Percentiles rank a stretch among this genome's conserved stretches.
phyloP scores from a whole-genome alignment of 2,113 vertebrate species.

The Pyxicephalus adspersus region DNA sequence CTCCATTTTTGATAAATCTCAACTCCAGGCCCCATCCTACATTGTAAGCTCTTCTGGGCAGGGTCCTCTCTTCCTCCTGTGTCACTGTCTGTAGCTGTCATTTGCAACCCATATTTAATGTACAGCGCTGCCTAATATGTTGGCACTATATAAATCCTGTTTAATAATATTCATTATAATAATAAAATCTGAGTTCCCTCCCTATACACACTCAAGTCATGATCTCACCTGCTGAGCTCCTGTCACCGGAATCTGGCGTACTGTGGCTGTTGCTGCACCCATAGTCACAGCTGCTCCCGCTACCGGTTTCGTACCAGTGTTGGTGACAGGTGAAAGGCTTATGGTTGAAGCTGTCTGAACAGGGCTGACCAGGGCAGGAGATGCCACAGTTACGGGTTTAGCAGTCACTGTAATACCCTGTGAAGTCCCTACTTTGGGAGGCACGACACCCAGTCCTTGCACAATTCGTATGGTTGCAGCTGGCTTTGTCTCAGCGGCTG shows the following conservation, averaged over 20 bases:
- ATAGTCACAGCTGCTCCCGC: conserved; percentile 75
- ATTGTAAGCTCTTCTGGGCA: too few relatives aligned
- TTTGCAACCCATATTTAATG: too few relatives aligned
- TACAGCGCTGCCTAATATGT: too few relatives aligned
- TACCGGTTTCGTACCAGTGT: conserved; percentile 78
- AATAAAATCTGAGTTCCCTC: too few relatives aligned
- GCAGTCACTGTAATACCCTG: conserved; percentile 82
- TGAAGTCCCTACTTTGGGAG: conserved; percentile 86
- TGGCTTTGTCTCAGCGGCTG: conserved; percentile 76
- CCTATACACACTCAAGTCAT: background rate
- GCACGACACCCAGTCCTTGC: conserved; percentile 91
- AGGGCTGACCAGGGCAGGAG: conserved; percentile 82
- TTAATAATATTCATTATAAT: too few relatives aligned
- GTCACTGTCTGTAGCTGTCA: too few relatives aligned
- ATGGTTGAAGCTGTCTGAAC: conserved; percentile 59
- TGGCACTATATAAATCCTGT: too few relatives aligned
- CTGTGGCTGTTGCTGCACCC: conserved; percentile 78
- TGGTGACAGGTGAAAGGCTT: conserved; percentile 79
- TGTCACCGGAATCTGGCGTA: conserved; percentile 89
- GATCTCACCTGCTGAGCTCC: conserved; percentile 84
- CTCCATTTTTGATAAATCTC: too few relatives aligned
- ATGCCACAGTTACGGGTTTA: conserved; percentile 74
- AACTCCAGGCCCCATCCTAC: too few relatives aligned
- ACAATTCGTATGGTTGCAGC: conserved; percentile 92
- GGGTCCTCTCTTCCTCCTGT: too few relatives aligned